Conservation (phyloP, 2,888 invertebrate genomes). For the Parnassius mnemosyne region DNA sequence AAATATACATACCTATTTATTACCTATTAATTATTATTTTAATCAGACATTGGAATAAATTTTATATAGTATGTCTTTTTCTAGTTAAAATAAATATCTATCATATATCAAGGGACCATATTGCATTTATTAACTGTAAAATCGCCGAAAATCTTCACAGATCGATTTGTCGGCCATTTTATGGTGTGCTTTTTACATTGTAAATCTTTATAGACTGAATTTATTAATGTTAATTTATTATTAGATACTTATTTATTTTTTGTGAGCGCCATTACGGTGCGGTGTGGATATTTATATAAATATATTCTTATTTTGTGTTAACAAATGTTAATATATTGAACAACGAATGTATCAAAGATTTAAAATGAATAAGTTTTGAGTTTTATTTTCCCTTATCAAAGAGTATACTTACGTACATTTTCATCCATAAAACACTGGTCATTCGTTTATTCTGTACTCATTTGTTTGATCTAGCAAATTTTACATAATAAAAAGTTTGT, state of each 20-base stretch:
- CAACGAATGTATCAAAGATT: constrained; percentile 36
- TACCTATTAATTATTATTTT: too few relatives aligned
- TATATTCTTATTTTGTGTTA: constrained; percentile 27
- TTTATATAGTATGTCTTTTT: too few relatives aligned
- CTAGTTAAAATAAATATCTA: too few relatives aligned
- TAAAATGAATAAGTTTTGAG: constrained; percentile 13
- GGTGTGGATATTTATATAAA: constrained; percentile 24
- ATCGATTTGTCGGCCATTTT: constrained; percentile 64
- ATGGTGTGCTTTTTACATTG: constrained; percentile 39
- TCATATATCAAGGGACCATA: background rate
- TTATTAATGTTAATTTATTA: constrained; percentile 63
- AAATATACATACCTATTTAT: too few relatives aligned
- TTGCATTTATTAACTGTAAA: constrained; percentile 45
- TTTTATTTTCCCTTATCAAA: background rate
- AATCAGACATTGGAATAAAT: too few relatives aligned
- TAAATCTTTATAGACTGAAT: constrained; percentile 60
- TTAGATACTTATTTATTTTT: constrained; percentile 57
- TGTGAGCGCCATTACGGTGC: constrained; percentile 33
- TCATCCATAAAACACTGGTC: too few relatives aligned
- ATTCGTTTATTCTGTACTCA: too few relatives aligned
- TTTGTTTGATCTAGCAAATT: too few relatives aligned
- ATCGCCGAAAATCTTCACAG: constrained; percentile 48
- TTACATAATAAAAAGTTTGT: too few relatives aligned
- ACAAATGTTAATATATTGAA: constrained; percentile 28
- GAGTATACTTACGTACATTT: too few relatives aligned